Conservation (phyloP, 2,888 invertebrate genomes). For the Calliphora vomitoria region DNA sequence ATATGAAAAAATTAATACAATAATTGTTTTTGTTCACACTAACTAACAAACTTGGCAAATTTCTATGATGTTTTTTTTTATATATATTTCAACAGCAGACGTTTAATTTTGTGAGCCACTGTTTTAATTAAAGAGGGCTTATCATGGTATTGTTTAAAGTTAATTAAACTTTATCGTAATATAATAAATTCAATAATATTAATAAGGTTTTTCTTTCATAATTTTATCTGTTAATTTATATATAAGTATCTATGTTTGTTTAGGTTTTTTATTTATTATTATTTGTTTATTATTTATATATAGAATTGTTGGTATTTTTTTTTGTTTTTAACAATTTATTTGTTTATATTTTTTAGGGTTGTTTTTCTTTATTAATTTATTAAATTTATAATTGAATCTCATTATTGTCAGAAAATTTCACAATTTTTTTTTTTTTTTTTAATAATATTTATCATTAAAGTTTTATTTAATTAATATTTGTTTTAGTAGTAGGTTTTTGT, state of each 20-base stretch:
- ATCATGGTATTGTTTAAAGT: slow-evolving; percentile 50
- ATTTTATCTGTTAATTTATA: slow-evolving; percentile 40
- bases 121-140: slow-evolving; percentile 24
- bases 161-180: slow-evolving; percentile 53
- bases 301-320: slow-evolving; percentile 37
- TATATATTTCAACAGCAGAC: not conserved
- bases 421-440: slow-evolving; percentile 71
- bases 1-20: slow-evolving; percentile 15
- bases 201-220: slow-evolving; percentile 29
- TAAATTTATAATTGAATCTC: slow-evolving; percentile 82
- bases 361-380: slow-evolving; percentile 26
- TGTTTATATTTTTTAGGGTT: slow-evolving; percentile 5
- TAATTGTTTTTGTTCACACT: not conserved
- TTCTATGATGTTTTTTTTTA: not conserved
- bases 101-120: slow-evolving; percentile 53
- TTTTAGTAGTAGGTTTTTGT: slow-evolving; percentile 26
- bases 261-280: not conserved
- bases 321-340: slow-evolving; percentile 54
- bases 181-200: slow-evolving; percentile 57
- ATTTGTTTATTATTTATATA: slow-evolving; percentile 41
- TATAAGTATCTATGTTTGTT: slow-evolving; percentile 1
- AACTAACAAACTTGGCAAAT: slow-evolving; percentile 36
- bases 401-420: slow-evolving; percentile 84
- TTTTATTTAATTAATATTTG: slow-evolving; percentile 35
- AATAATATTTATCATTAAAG: slow-evolving; percentile 61